These are phyloP conservation scores for Hypanus sabinus DNA, from an alignment of 2,113 vertebrate genomes.

Conservation along the genomic window DNA sequence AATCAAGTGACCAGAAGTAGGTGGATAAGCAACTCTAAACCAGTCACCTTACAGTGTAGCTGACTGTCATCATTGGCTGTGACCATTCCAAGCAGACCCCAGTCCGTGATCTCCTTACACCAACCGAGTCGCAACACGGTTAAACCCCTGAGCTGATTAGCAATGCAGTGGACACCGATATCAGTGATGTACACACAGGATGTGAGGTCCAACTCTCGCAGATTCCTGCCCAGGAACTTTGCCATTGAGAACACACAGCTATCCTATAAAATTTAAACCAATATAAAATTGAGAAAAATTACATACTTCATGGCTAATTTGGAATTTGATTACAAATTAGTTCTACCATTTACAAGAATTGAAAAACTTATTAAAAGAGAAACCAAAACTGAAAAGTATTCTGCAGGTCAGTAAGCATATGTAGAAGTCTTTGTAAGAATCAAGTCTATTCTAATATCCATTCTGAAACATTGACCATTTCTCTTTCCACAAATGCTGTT, in stretches of 20 bases:
- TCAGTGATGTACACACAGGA: conserved; percentile 66
- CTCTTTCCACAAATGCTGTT: too few species aligned
- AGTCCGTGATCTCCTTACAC: conserved; percentile 70
- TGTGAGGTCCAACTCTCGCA: conserved; percentile 65
- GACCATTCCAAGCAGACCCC: conserved; percentile 66
- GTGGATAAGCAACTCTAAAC: background rate
- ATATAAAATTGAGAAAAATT: background rate
- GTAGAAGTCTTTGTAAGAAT: too few species aligned
- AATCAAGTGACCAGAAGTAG: background rate
- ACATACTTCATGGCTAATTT: background rate
- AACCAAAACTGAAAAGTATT: too few species aligned
- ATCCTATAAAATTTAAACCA: conserved; percentile 52
- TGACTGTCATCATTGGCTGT: conserved; percentile 47
- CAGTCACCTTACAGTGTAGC: conserved; percentile 45
- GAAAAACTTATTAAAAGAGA: background rate
- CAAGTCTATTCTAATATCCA: too few species aligned
- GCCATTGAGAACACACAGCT: conserved; percentile 56
- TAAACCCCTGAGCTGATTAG: conserved; percentile 55
- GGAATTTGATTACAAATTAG: background rate
- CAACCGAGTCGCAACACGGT: conserved; percentile 62
- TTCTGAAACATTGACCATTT: too few species aligned
- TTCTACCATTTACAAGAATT: background rate
- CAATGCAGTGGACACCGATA: conserved; percentile 58
- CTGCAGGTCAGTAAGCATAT: too few species aligned
- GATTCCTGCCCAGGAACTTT: conserved; percentile 48